Evolutionary conservation across 2,113 vertebrate species (phyloP), one percentile per base, ranked within the genome.

Genomic region (Lonchura striata): DNA sequence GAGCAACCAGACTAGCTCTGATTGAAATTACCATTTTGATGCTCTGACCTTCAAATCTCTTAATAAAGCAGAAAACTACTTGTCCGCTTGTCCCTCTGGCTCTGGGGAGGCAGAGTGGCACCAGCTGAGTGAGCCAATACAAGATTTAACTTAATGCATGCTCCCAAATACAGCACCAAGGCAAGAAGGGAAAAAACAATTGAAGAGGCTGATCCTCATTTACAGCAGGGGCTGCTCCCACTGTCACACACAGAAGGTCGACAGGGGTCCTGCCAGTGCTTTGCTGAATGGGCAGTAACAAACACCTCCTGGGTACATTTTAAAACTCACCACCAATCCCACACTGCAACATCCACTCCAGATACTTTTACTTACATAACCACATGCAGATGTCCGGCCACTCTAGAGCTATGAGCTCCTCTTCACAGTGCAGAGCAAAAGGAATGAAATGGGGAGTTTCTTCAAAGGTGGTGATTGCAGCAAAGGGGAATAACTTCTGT

Each of bases 1-100:
- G 94, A 92, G 75, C 88, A 96, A 82, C 95, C 54, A 92, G 92
- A 70, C 78, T 94, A 82, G 46, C 90, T 87, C 72, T 96, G 95
- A 97, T 82, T 97, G 90, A 97, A 97, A 97, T 96, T 96, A 96
- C 96, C 95, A 94, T 97, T 97, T 96, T 97, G 91, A 97, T 96
- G 83, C 92, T 91, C 84, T 95, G 86, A 94, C 88, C 92, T 97
- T 96, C 94, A 96, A 64, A 95, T 92, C 69, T 96, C 84, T 97
- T 96, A 95, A 96, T 94, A 97, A 95, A 97, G 95, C 90, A 94
- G 92, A 96, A 96, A 96, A 96, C 3, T 3, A 92, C 90, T 92
- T 90, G 94, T 95, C 93, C 28, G 1, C 81, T 96, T 90, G 81
- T 96, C 84, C 93, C 96, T 89, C 69, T 86, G 77, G 60, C 86